Base-by-base conservation (phyloP, 2,888 invertebrate genomes). In the Leptopilina syphax region DNA sequence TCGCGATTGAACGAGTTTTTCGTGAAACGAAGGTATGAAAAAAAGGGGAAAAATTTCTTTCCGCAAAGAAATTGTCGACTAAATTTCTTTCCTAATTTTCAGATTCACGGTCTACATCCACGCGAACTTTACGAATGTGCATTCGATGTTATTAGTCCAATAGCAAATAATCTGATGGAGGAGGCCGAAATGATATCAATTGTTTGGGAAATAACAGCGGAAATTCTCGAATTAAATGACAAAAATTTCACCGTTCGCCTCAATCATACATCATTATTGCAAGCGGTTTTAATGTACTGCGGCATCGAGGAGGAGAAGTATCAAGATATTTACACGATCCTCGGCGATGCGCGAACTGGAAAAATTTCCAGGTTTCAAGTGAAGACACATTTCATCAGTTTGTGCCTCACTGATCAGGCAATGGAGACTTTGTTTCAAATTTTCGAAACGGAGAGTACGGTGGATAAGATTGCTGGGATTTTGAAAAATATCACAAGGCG, bases 51-150 rank as follows among this genome's bases (percentile, higher is more conserved):
- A 18, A 18, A 18, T 18, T 18, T 34, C 34, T 34, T 34, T 34
- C 34, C 34, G 4, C 3, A 34, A 34, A 4, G 4, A 34, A 34
- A 34, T 34, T 34, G 34, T 34, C 4, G 34, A 34, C 27, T 27
- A 27, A 27, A 27, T 27, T 34, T 34, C 34, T 34, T 2, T 34
- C 3, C 34, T 3, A 34, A 44, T 8, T 6, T 44, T 44, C 7
- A 93, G 86, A 92, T 93, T 8, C 91, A 91, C 83, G 97, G 97
- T 0, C 96, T 96, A 87, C 97, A 98, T 92, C 99, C 99, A 0
- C 94, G 96, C 83, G 98, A 98, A 92, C 94, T 97, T 24, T 95
- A 96, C 79, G 98, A 98, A 91, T 98, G 98, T 92, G 97, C 97
- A 1, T 98, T 98, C 92, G 99, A 99, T 91, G 97, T 99, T 81